phyloP scores from a whole-genome alignment of 2,888 invertebrate species.

The Epinotia ramella region DNA sequence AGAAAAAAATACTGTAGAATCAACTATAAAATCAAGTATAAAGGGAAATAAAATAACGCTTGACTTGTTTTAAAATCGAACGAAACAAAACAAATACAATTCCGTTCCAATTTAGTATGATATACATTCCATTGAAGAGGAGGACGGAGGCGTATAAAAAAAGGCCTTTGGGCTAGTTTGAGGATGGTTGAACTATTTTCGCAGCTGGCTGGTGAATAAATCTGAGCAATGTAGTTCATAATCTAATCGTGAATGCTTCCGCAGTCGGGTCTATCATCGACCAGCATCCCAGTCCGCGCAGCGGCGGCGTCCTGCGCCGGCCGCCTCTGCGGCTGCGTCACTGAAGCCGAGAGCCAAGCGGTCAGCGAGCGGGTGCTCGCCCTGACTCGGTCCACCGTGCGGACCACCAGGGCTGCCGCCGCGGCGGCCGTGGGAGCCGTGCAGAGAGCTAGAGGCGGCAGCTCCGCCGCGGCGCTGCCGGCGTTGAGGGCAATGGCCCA shows the following conservation, averaged over 20 bases:
- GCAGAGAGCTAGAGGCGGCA: conserved; percentile 97
- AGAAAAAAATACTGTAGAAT: no score
- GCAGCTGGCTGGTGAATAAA: not conserved
- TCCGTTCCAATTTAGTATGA: no score
- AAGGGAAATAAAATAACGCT: no score
- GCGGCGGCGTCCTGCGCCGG: conserved; percentile 98
- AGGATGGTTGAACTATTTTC: not conserved
- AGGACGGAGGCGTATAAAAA: no score
- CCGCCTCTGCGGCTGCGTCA: conserved; percentile 86
- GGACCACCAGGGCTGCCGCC: conserved; percentile 68
- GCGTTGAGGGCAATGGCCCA: conserved; percentile 97
- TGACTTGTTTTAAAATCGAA: no score
- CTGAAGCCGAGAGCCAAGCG: conserved; percentile 71
- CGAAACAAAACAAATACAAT: no score
- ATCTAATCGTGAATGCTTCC: conserved; percentile 42
- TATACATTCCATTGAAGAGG: no score
- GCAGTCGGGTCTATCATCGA: conserved; percentile 89
- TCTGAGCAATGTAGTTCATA: not conserved
- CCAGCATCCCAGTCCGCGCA: conserved; percentile 93
- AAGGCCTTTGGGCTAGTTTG: no score
- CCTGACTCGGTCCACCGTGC: conserved; percentile 64
- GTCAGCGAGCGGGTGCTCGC: conserved; percentile 69
- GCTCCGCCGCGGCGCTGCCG: conserved; percentile 97
- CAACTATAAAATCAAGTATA: no score
- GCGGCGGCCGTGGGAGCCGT: conserved; percentile 96